Evolutionary conservation across 2,797 vertebrate genomes (phyloP), one percentile per base, ranked within the genome.

Genomic region (Tarsius wallacei): DNA sequence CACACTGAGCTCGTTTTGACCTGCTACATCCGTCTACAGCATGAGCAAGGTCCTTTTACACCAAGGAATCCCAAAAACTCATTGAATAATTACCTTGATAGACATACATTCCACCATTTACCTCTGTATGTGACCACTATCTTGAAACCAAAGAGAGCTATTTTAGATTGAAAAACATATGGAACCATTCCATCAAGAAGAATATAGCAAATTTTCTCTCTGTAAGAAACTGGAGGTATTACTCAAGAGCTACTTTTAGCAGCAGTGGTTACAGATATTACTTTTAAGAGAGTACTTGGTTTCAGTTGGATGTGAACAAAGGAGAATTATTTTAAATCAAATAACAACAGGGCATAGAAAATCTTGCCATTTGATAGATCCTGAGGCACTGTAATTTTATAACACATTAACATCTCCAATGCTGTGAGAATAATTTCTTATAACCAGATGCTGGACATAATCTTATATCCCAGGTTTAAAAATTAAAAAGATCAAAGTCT

Each of bases 261-360:
- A 51, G 53, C 55, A 57, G 31, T 77, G 82, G 33, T 49, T 93
- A 28, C n/a, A 86, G 87, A 87, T 16, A 76, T 92, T 74, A 74
- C 57, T 85, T 91, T 91, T 22, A 90, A 88, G 73, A 77, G 63
- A 93, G 31, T 42, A 61, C 73, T 91, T 88, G 73, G 24, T 94
- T 96, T 96, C 83, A 87, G 87, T 68, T 53, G 47, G 6, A 91
- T 82, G 22, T 53, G 26, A 78, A 70, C n/a, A 57, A 93, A 81
- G 51, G 59, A 87, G 94, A 95, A 87, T 95, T 22, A 63, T 78
- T 93, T 96, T 33, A 94, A 96, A 96, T 94, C 71, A 96, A 90
- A 73, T 71, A 93, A 93, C 63, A 86, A 82, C n/a, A 64, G 42
- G 87, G 17, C 24, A 49, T 71, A 59, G 57, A 64, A 76, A 93